phyloP scores from a whole-genome alignment of 2,888 invertebrate species.

The Meta bourneti region DNA sequence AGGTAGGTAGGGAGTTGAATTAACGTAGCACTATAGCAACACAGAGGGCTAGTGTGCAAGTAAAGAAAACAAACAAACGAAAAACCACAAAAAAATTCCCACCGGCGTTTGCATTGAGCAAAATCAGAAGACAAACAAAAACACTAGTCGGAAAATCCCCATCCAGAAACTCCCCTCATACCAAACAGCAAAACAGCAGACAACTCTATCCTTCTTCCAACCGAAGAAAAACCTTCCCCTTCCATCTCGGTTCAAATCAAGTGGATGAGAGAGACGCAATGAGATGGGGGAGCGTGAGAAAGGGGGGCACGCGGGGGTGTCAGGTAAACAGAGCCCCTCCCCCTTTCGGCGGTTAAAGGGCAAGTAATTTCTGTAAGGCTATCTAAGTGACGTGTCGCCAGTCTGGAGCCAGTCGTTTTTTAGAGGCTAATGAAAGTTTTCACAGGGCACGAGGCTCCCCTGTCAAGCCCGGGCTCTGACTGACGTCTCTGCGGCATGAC shows the following conservation, averaged over 20 bases:
- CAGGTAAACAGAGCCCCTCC: constrained; percentile 71
- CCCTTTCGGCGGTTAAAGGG: constrained; percentile 69
- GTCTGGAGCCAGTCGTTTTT: constrained; percentile 72
- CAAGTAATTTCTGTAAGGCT: constrained; percentile 75
- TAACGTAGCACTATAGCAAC: too few species aligned
- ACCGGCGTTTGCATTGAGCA: too few species aligned
- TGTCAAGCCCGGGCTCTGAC: constrained; percentile 44
- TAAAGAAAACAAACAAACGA: too few species aligned
- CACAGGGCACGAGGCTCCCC: constrained; percentile 57
- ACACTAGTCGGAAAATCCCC: too few species aligned
- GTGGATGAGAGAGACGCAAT: background rate
- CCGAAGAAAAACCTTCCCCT: background rate
- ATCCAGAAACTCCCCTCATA: too few species aligned
- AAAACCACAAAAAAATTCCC: too few species aligned
- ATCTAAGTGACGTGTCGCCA: constrained; percentile 75
- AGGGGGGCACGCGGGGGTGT: constrained; percentile 54
- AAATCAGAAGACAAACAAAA: too few species aligned
- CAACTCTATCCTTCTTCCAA: too few species aligned
- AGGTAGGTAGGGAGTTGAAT: too few species aligned
- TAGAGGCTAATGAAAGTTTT: constrained; percentile 72
- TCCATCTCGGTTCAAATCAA: background rate
- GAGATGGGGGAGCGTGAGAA: constrained; percentile 36
- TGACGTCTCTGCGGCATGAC: constrained; percentile 59
- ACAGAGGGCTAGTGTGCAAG: too few species aligned
- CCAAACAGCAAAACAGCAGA: too few species aligned